phyloP scores from a whole-genome alignment of 2,113 vertebrate species.

The Hypomesus transpacificus region DNA sequence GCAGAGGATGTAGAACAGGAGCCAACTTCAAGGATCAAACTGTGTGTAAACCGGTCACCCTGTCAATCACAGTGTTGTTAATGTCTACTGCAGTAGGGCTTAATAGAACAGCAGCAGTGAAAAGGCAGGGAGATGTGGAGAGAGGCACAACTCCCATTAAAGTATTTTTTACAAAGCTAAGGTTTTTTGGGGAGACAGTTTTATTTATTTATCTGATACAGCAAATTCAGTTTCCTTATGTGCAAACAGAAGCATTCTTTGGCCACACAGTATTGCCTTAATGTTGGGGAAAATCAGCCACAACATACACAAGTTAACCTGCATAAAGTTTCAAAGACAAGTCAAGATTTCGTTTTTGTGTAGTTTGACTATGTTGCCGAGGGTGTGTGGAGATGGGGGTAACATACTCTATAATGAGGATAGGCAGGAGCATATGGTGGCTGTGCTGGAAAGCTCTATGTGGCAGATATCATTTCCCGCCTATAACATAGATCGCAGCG shows the following conservation, averaged over 20 bases:
- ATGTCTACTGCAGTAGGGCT: slow-evolving; percentile 17
- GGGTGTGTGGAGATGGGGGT: slow-evolving; percentile 4
- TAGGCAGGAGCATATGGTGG: slow-evolving; percentile 56
- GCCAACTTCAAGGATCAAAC: slow-evolving; percentile 5
- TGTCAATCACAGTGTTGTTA: slow-evolving; percentile 15
- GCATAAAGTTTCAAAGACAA: no score
- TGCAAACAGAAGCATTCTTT: no score
- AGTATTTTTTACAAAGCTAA: neutral
- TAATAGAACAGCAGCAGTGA: neutral
- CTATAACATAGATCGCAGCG: slow-evolving; percentile 44
- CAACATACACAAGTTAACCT: no score
- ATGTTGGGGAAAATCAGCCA: no score
- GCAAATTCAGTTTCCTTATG: no score
- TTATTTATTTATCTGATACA: no score
- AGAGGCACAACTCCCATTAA: neutral
- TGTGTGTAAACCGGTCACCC: slow-evolving; percentile 3
- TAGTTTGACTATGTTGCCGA: neutral
- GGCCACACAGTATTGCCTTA: no score
- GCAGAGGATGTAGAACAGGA: slow-evolving; percentile 6
- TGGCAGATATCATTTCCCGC: slow-evolving; percentile 60
- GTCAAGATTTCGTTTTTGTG: neutral
- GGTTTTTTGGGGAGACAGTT: neutral
- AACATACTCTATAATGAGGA: slow-evolving; percentile 20
- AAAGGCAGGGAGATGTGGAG: neutral
- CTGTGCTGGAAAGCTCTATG: slow-evolving; percentile 50